Percentiles rank a stretch among this genome's conserved stretches.
These are phyloP conservation scores for Unio pictorum DNA, from an alignment of 2,888 invertebrate genomes.

Conservation along the genomic window DNA sequence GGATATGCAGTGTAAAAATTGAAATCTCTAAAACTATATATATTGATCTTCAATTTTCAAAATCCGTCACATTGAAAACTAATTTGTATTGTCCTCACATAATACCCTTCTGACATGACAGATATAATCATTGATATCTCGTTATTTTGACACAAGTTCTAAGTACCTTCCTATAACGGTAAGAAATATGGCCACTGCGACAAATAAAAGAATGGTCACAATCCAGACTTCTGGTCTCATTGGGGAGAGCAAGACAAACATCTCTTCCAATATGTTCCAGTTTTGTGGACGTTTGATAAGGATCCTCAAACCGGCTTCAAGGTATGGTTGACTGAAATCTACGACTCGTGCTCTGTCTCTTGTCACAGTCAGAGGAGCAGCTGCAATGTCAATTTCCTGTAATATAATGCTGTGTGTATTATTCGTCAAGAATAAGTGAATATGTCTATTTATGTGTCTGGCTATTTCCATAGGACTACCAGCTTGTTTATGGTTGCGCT, in stretches of 20 bases:
- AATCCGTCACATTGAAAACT: too few species aligned
- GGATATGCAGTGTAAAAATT: too few species aligned
- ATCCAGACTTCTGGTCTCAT: conserved; percentile 32
- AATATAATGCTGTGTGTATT: not conserved
- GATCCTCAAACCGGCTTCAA: conserved; percentile 29
- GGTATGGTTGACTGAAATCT: conserved; percentile 30
- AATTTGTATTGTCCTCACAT: too few species aligned
- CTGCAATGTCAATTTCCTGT: conserved; percentile 34
- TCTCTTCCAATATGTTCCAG: conserved; percentile 8
- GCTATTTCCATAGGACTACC: too few species aligned
- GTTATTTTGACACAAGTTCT: not conserved
- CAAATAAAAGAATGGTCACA: conserved; percentile 21
- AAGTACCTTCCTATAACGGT: conserved; percentile 3
- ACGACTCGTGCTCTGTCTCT: conserved; percentile 21
- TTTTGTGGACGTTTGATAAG: conserved; percentile 19
- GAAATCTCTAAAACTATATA: too few species aligned
- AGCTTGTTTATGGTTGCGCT: too few species aligned
- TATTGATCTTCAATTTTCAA: too few species aligned
- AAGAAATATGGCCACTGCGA: conserved; percentile 7
- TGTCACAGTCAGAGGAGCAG: conserved; percentile 29
- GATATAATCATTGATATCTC: too few species aligned
- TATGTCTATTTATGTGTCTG: too few species aligned
- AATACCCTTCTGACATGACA: too few species aligned
- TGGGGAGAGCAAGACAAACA: conserved; percentile 11
- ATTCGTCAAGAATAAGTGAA: too few species aligned